Evolutionary conservation across 2,113 vertebrate species (phyloP).

Genomic region (Cryptotis parvus): DNA sequence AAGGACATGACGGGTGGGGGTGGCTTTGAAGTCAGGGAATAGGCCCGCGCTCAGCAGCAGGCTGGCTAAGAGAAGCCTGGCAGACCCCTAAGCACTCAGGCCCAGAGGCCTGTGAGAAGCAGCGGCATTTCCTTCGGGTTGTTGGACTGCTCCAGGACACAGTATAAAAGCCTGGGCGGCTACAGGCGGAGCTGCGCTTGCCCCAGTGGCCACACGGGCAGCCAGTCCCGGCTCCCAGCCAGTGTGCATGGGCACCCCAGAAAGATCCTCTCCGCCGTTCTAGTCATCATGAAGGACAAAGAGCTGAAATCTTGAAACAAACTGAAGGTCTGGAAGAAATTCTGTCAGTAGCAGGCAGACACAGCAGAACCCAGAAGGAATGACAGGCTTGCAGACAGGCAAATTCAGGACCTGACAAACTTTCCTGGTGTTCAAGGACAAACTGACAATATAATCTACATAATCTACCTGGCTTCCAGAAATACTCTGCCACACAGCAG

Average conservation of each 20-base stretch:
- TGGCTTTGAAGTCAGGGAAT: slow-evolving; percentile 59
- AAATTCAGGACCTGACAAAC: background rate
- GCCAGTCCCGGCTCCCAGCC: background rate
- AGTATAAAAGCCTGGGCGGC: background rate
- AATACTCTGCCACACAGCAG: background rate
- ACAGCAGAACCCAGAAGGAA: background rate
- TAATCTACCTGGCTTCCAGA: background rate
- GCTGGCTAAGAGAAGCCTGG: background rate
- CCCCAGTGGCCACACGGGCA: background rate
- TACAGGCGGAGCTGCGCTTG: background rate
- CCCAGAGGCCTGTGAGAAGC: background rate
- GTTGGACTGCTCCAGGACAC: background rate
- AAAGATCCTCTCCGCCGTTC: too few species aligned
- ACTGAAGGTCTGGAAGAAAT: slow-evolving; percentile 24
- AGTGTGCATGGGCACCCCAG: too few species aligned
- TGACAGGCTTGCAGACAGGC: background rate
- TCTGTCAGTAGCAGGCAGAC: background rate
- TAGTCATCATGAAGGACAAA: slow-evolving; percentile 3
- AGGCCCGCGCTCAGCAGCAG: slow-evolving; percentile 13
- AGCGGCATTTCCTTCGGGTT: background rate
- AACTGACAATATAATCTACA: background rate
- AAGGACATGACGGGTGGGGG: slow-evolving; percentile 59
- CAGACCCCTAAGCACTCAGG: background rate
- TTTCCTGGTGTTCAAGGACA: background rate
- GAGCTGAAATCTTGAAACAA: background rate